Conservation (phyloP, 2,797 vertebrate genomes). For the Chelmon rostratus region DNA sequence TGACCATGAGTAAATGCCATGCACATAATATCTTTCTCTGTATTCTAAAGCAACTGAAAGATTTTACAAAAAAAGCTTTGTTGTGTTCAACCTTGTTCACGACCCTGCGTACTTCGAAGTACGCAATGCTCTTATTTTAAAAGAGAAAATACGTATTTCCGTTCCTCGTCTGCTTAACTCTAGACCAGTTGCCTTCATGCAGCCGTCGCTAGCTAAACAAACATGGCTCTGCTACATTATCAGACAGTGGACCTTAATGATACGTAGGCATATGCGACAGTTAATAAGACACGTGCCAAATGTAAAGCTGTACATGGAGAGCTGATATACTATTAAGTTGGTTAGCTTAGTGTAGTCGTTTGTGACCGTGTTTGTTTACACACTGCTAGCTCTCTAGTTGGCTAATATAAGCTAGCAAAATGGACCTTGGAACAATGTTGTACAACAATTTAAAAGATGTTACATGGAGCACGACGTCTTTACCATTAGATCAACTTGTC, state of each 20-base stretch:
- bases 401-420: constrained; percentile 82
- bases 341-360: constrained; percentile 44
- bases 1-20: background rate
- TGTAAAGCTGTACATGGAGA: constrained; percentile 31
- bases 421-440: constrained; percentile 92
- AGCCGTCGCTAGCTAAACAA: constrained; percentile 72
- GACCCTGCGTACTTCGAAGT: background rate
- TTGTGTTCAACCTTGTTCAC: background rate
- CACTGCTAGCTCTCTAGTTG: constrained; percentile 56
- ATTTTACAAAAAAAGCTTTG: background rate
- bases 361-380: constrained; percentile 75
- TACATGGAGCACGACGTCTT: constrained; percentile 93
- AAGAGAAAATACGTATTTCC: constrained; percentile 55
- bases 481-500: constrained; percentile 94
- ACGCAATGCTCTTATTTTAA: constrained; percentile 61
- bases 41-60: background rate
- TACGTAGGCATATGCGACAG: constrained; percentile 48
- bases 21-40: background rate
- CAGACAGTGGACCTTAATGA: constrained; percentile 39
- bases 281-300: constrained; percentile 17
- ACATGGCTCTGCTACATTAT: constrained; percentile 72
- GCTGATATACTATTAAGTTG: background rate
- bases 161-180: constrained; percentile 4
- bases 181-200: constrained; percentile 23
- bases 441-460: constrained; percentile 95